Evolutionary conservation across 2,888 invertebrate genomes (phyloP).

Genomic region (Pantelozetes paolii): DNA sequence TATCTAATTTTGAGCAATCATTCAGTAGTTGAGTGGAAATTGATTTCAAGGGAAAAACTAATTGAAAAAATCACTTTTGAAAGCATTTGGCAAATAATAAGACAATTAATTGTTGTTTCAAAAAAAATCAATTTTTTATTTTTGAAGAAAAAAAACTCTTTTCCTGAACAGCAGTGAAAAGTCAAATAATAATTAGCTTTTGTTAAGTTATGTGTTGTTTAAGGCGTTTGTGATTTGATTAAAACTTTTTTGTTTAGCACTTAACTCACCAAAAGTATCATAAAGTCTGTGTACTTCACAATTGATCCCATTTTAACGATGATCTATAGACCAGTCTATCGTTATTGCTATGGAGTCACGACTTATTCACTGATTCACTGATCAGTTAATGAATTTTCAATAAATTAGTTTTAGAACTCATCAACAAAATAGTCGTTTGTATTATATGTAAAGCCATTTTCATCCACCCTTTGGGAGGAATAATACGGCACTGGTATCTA

Average conservation of each 20-base stretch:
- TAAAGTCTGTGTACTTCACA: too few species aligned
- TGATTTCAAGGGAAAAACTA: not conserved
- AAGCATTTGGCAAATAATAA: not conserved
- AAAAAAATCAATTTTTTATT: too few species aligned
- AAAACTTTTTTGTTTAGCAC: too few species aligned
- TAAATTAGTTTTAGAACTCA: slow-evolving; percentile 26
- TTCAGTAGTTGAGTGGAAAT: not conserved
- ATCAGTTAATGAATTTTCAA: slow-evolving; percentile 27
- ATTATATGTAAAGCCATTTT: slow-evolving; percentile 15
- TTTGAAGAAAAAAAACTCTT: not conserved
- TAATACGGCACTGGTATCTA: slow-evolving; percentile 1
- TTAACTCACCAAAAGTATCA: too few species aligned
- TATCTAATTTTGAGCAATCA: not conserved
- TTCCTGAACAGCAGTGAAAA: not conserved
- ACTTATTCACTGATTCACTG: not conserved
- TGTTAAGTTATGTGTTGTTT: not conserved
- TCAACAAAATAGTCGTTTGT: not conserved
- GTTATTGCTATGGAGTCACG: slow-evolving; percentile 17
- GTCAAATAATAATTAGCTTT: not conserved
- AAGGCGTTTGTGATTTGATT: too few species aligned
- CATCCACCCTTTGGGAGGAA: slow-evolving; percentile 26
- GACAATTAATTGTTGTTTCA: too few species aligned
- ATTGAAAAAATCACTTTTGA: not conserved
- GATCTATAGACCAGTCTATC: not conserved
- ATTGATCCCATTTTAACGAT: slow-evolving; percentile 2